Percentiles rank a stretch among this genome's conserved stretches.
Conservation (phyloP, 2,797 vertebrate species). For the Lemur catta region DNA sequence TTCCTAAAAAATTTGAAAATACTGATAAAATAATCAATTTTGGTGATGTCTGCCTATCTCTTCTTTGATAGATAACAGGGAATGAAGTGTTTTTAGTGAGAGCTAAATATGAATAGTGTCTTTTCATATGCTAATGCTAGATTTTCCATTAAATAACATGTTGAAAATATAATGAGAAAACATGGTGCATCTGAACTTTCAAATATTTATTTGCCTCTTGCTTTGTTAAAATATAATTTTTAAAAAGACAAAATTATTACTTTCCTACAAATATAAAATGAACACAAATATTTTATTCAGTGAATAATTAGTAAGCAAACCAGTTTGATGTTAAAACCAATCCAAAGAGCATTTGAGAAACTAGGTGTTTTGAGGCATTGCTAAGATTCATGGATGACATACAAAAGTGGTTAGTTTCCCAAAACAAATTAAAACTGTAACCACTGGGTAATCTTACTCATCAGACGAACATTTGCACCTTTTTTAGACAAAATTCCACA, state of each 20-base stretch:
- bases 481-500: neutral
- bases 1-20: neutral
- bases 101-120: neutral
- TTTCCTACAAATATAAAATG: neutral
- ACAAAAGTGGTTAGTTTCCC: neutral
- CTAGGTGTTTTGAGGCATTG: neutral
- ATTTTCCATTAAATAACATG: neutral
- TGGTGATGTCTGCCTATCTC: neutral
- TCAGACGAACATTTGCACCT: neutral
- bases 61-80: neutral
- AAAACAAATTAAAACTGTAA: neutral
- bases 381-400: neutral
- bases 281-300: neutral
- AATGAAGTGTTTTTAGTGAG: constrained; percentile 4
- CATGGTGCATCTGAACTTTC: neutral
- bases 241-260: constrained; percentile 1
- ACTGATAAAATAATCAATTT: neutral
- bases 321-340: neutral
- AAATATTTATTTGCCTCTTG: neutral
- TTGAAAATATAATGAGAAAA: neutral
- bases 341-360: constrained; percentile 22
- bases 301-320: neutral
- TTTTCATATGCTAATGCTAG: neutral
- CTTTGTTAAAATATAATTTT: constrained; percentile 3
- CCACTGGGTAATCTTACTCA: neutral